phyloP scores from a whole-genome alignment of 1,140 invertebrate genomes.

The roundworm (Caenorhabditis elegans) region DNA sequence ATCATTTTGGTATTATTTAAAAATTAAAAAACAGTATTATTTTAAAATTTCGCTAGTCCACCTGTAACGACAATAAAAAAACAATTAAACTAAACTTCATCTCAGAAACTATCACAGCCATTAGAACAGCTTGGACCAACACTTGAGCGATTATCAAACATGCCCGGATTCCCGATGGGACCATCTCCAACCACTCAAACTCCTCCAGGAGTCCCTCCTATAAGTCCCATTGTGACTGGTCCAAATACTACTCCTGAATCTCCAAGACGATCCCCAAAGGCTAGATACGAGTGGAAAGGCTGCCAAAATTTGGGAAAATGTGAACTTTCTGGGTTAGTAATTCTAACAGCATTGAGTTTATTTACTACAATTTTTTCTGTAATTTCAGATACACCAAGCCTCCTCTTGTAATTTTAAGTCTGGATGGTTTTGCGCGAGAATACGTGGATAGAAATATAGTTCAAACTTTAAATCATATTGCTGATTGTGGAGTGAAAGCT shows the following conservation, averaged over 20 bases:
- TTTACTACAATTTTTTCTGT: background rate
- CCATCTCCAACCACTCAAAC: background rate
- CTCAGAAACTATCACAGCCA: background rate
- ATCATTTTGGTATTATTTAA: too few species aligned
- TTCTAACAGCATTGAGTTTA: too few species aligned
- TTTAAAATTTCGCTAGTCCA: too few species aligned
- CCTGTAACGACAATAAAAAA: too few species aligned
- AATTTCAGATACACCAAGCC: conserved; percentile 22
- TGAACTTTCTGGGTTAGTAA: background rate
- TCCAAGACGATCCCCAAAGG: conserved; percentile 1
- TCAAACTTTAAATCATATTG: conserved; percentile 24
- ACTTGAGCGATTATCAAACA: background rate
- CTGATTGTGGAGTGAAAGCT: conserved; percentile 43
- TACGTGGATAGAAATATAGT: conserved; percentile 37
- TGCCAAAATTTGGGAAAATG: background rate
- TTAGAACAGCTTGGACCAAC: conserved; percentile 3
- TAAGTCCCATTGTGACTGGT: background rate
- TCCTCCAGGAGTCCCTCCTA: background rate
- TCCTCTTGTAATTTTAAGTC: conserved; percentile 35
- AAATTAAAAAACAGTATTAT: too few species aligned
- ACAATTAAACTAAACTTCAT: too few species aligned
- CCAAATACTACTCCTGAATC: background rate
- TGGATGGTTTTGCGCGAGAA: conserved; percentile 41
- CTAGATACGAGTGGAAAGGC: conserved; percentile 18
- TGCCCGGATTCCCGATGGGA: background rate